Evolutionary conservation across 1,140 invertebrate genomes (phyloP), one percentile per base, ranked within the genome.

Genomic region (Ips nitidus): DNA sequence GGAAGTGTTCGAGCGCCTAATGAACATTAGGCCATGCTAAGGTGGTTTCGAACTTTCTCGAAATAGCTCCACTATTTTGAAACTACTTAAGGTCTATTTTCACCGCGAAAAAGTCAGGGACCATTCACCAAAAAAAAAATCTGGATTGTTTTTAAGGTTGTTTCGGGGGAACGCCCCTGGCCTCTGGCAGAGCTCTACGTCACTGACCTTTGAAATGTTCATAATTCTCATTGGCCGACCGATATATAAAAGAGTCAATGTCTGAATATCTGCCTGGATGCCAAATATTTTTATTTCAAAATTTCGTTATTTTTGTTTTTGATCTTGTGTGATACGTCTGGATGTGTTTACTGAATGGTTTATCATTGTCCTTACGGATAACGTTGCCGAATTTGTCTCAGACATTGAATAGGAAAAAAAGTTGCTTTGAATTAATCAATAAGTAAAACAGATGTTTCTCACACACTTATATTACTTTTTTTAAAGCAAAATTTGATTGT

Each of bases 1-100:
- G 41, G 56, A 58, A 58, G 56, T 58, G 56, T 41, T 41, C 38
- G 56, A 58, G 37, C 56, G 56, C n/a, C 56, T 58, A 58, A 58
- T 41, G 56, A 58, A 58, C 56, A 58, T 58, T 8, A 22, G 45
- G 56, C 40, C 56, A 58, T 38, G 40, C 39, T 58, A 50, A 58
- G 56, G 56, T 58, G 56, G 56, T 58, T 58, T 57, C 41, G 22
- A 38, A 8, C 41, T 8, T 4, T 38, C 38, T 41, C 7, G 39
- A 58, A 58, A 58, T 58, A 58, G 56, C 6, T 41, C 36, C 22
- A 58, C 6, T 50, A 8, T 50, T 50, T 50, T 50, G 45, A 22
- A 50, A 22, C 45, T 6, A 22, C 7, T 50, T 6, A 6, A 50
- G 7, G 45, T 50, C 22, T 50, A 50, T 3, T 50, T 22, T 22